Evolutionary conservation across 2,113 vertebrate genomes (phyloP), one percentile per base, ranked within the genome.

Genomic region (Capra hircus): DNA sequence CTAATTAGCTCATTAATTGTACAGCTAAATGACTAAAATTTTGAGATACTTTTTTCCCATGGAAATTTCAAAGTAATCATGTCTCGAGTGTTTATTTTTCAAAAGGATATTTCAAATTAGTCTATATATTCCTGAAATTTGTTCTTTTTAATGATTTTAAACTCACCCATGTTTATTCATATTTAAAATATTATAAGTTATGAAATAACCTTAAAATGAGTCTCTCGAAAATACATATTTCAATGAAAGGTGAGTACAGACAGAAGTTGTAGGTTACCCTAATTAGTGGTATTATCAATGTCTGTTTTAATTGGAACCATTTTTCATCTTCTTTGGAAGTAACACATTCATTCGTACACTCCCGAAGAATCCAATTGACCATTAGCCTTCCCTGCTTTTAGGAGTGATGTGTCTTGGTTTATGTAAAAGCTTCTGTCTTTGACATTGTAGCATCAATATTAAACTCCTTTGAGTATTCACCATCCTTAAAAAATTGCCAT

Each of bases 1-100:
- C 88, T 88, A 57, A 94, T 80, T 88, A 60, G 5, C 86, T 83
- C 33, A 59, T 45, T 93, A 15, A 43, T 57, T 50, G 2, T 94
- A 81, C 16, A 96, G 48, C 10, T 59, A 94, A 92, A 94, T 95
- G 33, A 62, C 36, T 83, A 67, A 86, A 94, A 96, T 60, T 28
- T 81, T 89, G 27, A 96, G 62, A 57, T 52, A 62, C 15, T 88
- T 59, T 74, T 83, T 83, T 50, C 81, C 28, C 28, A 77, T 81
- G 71, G 6, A 82, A 92, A 87, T 96, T 94, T 91, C 30, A 81
- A 89, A 88, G 88, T 95, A 60, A 71, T n/a, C 71, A n/a, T 85
- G 36, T 77, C 21, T 52, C 77, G n/a, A n/a, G 3, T 55, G 52
- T 91, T 36, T 62, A 27, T 45, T 57, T 89, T 92, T 87, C 23